Evolutionary conservation across 2,113 vertebrate species (phyloP).

Genomic region (Phaethornis superciliosus): DNA sequence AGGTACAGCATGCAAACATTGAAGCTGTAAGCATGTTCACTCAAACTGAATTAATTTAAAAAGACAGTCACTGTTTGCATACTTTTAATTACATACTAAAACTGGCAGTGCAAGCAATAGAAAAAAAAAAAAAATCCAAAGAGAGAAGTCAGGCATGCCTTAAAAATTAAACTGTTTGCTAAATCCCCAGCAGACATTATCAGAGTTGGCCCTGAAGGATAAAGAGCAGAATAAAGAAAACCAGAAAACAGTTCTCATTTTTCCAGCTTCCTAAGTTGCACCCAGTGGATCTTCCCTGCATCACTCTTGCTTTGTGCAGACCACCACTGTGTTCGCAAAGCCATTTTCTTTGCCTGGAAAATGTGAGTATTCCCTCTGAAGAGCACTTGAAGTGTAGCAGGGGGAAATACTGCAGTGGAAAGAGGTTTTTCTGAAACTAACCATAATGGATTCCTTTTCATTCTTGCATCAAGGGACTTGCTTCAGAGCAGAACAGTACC

Average conservation of each 20-base stretch:
- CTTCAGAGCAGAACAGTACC: neutral
- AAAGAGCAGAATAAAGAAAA: slow-evolving; percentile 7
- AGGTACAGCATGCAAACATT: neutral
- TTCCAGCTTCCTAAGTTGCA: neutral
- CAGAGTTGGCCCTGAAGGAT: neutral
- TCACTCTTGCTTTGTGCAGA: neutral
- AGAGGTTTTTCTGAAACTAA: slow-evolving; percentile 24
- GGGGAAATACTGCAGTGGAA: neutral
- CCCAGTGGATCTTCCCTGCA: neutral
- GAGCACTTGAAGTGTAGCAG: slow-evolving; percentile 6
- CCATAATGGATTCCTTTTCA: slow-evolving; percentile 21
- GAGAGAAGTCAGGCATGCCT: neutral
- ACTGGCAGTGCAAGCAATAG: neutral
- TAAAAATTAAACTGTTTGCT: slow-evolving; percentile 27
- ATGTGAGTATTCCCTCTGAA: slow-evolving; percentile 46
- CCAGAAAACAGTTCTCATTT: slow-evolving; percentile 6
- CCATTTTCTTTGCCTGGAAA: slow-evolving; percentile 18
- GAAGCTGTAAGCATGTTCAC: neutral
- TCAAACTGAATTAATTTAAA: neutral
- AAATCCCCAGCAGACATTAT: neutral
- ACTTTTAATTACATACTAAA: slow-evolving; percentile 25
- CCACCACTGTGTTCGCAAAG: slow-evolving; percentile 1
- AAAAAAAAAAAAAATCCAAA: neutral
- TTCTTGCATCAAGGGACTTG: neutral
- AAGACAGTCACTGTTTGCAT: neutral